These are phyloP conservation scores for Hylaea fasciaria DNA, from an alignment of 2,888 invertebrate genomes.

Conservation along the genomic window DNA sequence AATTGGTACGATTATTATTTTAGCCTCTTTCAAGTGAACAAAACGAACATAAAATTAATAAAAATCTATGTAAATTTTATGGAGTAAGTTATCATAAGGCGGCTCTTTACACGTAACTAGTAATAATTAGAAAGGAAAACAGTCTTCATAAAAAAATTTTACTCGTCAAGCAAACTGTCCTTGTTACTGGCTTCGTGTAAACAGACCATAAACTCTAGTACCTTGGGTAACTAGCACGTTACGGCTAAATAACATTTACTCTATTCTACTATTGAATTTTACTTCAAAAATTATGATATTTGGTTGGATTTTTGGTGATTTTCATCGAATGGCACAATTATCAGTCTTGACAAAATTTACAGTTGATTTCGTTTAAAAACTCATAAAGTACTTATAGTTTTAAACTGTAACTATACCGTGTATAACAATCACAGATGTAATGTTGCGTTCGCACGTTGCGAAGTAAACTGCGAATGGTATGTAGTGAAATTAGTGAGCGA, in stretches of 20 bases:
- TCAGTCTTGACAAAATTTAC: slow-evolving; percentile 48
- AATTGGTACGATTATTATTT: no score
- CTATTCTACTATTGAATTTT: background rate
- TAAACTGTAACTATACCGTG: slow-evolving; percentile 9
- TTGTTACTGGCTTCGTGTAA: slow-evolving; percentile 16
- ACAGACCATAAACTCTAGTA: slow-evolving; percentile 33
- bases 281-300: background rate
- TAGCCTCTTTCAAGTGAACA: no score
- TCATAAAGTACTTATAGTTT: slow-evolving; percentile 18
- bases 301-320: slow-evolving; percentile 3
- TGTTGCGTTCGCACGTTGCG: no score
- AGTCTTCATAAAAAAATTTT: background rate
- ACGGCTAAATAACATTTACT: slow-evolving; percentile 27
- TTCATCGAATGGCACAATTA: slow-evolving; percentile 47
- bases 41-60: no score
- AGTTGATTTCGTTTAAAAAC: slow-evolving; percentile 21
- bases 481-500: no score
- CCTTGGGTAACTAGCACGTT: slow-evolving; percentile 40
- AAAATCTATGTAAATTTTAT: no score
- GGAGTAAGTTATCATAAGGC: no score
- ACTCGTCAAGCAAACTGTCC: background rate
- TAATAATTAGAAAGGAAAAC: no score
- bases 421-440: slow-evolving; percentile 30
- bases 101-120: no score
- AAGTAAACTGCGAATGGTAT: no score